Percentiles rank a stretch among this genome's conserved stretches.
Conservation (phyloP, 2,113 vertebrate genomes). For the Petaurus breviceps region DNA sequence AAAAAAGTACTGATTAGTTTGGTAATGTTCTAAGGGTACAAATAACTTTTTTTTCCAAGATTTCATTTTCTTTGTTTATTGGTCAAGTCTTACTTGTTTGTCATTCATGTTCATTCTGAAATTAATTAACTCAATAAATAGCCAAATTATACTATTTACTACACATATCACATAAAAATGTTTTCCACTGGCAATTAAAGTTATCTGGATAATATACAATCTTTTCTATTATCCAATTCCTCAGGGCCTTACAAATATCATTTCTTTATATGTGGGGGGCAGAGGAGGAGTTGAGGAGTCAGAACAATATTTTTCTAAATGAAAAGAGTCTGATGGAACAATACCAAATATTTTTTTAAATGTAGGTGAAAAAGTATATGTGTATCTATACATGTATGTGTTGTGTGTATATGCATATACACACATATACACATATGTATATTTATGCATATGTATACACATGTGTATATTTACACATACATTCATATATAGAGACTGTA, state of each 20-base stretch:
- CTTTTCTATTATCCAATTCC: not conserved
- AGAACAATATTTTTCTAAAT: constrained; percentile 35
- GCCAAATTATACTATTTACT: not conserved
- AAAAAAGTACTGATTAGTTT: constrained; percentile 55
- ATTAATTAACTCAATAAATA: constrained; percentile 26
- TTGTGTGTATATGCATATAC: too few relatives aligned
- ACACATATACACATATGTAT: too few relatives aligned
- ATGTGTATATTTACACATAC: too few relatives aligned
- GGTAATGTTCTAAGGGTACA: constrained; percentile 57
- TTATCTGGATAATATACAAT: not conserved
- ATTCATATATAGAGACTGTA: not conserved
- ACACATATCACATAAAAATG: constrained; percentile 38
- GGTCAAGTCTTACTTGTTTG: constrained; percentile 39
- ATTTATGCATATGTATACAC: too few relatives aligned
- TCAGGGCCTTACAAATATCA: constrained; percentile 28
- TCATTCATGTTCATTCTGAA: constrained; percentile 37
- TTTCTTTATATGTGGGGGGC: not conserved
- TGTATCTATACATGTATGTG: too few relatives aligned
- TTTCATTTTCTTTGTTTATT: constrained; percentile 10
- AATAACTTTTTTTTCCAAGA: constrained; percentile 19
- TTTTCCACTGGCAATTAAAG: constrained; percentile 19
- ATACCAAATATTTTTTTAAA: constrained; percentile 44
- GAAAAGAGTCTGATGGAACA: constrained; percentile 56
- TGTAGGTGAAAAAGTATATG: not conserved
- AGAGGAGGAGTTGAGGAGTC: not conserved